phyloP scores from a whole-genome alignment of 2,113 vertebrate species.

The Scalopus aquaticus region DNA sequence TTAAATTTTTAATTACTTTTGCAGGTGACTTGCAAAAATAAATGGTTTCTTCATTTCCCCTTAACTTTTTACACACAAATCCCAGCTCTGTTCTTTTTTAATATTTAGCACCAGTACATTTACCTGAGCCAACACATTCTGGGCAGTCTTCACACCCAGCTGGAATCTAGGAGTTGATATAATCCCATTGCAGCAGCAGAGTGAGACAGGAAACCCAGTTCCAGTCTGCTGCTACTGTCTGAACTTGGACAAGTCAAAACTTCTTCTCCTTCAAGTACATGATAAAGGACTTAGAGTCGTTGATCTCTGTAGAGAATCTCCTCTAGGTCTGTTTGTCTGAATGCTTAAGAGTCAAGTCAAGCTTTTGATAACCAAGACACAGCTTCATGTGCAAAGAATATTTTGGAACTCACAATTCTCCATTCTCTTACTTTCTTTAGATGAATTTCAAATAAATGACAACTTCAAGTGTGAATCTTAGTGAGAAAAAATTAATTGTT shows the following conservation, averaged over 20 bases:
- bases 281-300: too few species aligned
- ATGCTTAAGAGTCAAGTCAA: not conserved
- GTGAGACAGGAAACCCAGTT: not conserved
- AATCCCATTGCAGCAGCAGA: not conserved
- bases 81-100: not conserved
- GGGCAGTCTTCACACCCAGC: not conserved
- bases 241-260: not conserved
- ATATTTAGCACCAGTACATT: not conserved
- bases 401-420: not conserved
- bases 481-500: not conserved
- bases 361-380: not conserved
- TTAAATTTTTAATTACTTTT: not conserved
- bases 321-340: not conserved
- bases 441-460: conserved; percentile 1
- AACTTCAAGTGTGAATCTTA: not conserved
- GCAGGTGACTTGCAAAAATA: not conserved
- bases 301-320: not conserved
- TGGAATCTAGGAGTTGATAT: not conserved
- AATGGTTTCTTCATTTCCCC: not conserved
- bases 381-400: not conserved
- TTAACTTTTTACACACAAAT: not conserved
- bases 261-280: not conserved
- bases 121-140: not conserved
- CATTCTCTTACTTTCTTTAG: conserved; percentile 8
- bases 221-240: not conserved